These are phyloP conservation scores for Drosophila elegans DNA, from an alignment of 1,140 invertebrate species.

Conservation along the genomic window DNA sequence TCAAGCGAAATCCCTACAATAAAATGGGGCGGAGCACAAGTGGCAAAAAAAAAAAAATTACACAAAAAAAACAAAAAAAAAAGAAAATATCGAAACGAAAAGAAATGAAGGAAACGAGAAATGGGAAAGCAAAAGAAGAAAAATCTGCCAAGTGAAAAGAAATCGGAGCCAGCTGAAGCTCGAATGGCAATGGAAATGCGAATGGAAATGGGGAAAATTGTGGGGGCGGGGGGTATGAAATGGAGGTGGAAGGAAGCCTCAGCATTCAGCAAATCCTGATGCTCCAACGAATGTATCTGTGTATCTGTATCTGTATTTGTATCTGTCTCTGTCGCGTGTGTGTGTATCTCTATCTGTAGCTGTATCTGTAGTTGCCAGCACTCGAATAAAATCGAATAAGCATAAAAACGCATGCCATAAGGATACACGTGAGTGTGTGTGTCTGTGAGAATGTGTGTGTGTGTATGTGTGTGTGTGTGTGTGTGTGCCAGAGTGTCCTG, in stretches of 20 bases:
- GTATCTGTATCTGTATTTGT: slow-evolving; percentile 25
- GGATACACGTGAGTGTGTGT: slow-evolving; percentile 30
- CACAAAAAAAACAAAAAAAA: slow-evolving; percentile 29
- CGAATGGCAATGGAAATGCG: slow-evolving; percentile 18
- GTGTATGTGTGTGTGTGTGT: slow-evolving; percentile 5
- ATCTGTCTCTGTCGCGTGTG: slow-evolving; percentile 1
- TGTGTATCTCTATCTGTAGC: slow-evolving; percentile 1
- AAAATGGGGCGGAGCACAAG: slow-evolving; percentile 81
- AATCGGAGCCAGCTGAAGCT: slow-evolving; percentile 62
- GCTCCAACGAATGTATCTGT: slow-evolving; percentile 46
- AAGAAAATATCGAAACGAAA: slow-evolving; percentile 42
- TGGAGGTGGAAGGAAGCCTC: slow-evolving; percentile 28
- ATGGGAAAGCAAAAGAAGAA: slow-evolving; percentile 63
- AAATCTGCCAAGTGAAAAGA: slow-evolving; percentile 82
- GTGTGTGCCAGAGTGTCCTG: slow-evolving; percentile 16
- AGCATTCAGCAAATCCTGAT: slow-evolving; percentile 75
- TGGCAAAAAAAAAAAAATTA: slow-evolving; percentile 54
- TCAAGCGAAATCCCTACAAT: slow-evolving; percentile 75
- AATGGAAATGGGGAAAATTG: slow-evolving; percentile 22
- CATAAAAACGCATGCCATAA: slow-evolving; percentile 77
- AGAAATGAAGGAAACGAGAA: slow-evolving; percentile 62
- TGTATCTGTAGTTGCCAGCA: slow-evolving; percentile 53
- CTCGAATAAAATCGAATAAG: slow-evolving; percentile 82
- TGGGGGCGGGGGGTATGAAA: neutral
- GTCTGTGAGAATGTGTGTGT: slow-evolving; percentile 5